phyloP scores from a whole-genome alignment of 2,113 vertebrate species.

The Anarrhichthys ocellatus region DNA sequence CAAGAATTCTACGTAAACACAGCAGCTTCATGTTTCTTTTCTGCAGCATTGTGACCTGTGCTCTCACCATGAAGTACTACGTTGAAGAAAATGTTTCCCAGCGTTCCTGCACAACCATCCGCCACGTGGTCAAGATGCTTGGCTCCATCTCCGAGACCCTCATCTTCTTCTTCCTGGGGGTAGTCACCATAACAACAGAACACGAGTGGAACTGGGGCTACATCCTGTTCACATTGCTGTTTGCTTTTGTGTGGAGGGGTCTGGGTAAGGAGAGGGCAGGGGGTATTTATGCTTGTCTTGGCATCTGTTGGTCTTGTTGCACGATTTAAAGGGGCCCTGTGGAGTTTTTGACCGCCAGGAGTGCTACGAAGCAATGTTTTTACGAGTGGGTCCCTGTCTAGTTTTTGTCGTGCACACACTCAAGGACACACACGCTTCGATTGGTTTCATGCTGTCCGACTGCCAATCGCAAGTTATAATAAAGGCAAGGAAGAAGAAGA shows the following conservation, averaged over 20 bases:
- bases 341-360: neutral
- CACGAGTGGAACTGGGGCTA: slow-evolving; percentile 99
- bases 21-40: neutral
- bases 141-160: slow-evolving; percentile 96
- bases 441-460: neutral
- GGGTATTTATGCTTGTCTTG: slow-evolving; percentile 1
- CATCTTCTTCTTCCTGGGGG: slow-evolving; percentile 98
- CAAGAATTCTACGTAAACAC: neutral
- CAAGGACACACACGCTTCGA: neutral
- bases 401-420: neutral
- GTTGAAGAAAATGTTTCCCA: slow-evolving; percentile 98
- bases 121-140: slow-evolving; percentile 97
- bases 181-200: slow-evolving; percentile 93
- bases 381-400: neutral
- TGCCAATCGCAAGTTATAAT: neutral
- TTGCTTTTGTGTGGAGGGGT: slow-evolving; percentile 93
- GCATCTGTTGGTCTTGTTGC: neutral
- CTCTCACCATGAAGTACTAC: slow-evolving; percentile 98
- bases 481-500: neutral
- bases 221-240: slow-evolving; percentile 92
- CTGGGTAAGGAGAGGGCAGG: slow-evolving; percentile 83
- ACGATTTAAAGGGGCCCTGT: neutral
- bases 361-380: neutral
- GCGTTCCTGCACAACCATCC: slow-evolving; percentile 95
- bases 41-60: slow-evolving; percentile 92